phyloP scores from a whole-genome alignment of 2,888 invertebrate species.

The Bruchidius siliquastri region DNA sequence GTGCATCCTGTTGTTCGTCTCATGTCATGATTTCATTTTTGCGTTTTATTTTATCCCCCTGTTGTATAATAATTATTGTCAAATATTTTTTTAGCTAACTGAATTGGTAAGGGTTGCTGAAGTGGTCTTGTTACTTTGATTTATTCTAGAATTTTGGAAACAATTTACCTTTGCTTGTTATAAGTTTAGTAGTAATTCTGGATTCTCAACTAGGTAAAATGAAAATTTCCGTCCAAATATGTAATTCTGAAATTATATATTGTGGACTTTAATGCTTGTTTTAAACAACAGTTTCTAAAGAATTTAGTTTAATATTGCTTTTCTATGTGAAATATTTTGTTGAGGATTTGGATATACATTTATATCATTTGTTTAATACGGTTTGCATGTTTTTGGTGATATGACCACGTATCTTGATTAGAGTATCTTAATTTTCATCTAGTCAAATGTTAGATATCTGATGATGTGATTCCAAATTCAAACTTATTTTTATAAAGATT shows the following conservation, averaged over 20 bases:
- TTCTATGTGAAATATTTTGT: background rate
- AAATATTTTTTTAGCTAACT: constrained; percentile 40
- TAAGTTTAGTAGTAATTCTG: background rate
- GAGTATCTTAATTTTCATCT: background rate
- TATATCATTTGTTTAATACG: background rate
- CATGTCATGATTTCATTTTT: background rate
- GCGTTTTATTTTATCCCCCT: background rate
- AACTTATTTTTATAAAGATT: background rate
- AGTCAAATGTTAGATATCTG: background rate
- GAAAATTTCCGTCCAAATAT: too few relatives aligned
- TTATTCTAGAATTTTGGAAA: background rate
- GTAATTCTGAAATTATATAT: background rate
- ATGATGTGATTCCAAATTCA: background rate
- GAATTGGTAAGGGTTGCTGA: constrained; percentile 41
- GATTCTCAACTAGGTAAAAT: background rate
- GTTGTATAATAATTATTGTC: constrained; percentile 13
- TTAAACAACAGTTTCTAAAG: too few relatives aligned
- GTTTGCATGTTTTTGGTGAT: background rate
- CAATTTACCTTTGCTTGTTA: background rate
- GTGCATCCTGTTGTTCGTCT: background rate
- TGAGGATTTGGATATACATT: background rate
- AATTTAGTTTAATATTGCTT: too few relatives aligned
- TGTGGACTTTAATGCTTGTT: too few relatives aligned
- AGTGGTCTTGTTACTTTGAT: background rate
- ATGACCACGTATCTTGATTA: background rate